phyloP scores from a whole-genome alignment of 2,113 vertebrate species.

The Grallaria varia region DNA sequence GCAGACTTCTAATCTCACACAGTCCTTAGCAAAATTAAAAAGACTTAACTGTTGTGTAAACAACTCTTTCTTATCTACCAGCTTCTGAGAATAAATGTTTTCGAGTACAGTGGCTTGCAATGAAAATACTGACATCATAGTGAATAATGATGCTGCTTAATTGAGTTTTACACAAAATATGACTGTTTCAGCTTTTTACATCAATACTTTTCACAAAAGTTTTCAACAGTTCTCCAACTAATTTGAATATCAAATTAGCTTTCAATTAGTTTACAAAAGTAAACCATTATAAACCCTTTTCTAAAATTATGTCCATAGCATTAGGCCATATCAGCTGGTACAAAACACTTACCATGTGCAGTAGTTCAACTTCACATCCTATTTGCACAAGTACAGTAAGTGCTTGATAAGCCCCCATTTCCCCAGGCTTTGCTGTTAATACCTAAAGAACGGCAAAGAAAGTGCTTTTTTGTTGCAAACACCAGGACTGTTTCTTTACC shows the following conservation, averaged over 20 bases:
- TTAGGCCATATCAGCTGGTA: conserved; percentile 39
- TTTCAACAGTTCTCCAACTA: not conserved
- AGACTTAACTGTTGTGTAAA: not conserved
- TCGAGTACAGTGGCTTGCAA: not conserved
- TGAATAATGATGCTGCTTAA: not conserved
- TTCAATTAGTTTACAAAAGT: not conserved
- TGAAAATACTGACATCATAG: not conserved
- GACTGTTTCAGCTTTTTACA: not conserved
- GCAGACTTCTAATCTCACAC: not conserved
- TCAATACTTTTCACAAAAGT: not conserved
- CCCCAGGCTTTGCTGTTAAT: conserved; percentile 73
- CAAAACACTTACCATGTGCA: conserved; percentile 82
- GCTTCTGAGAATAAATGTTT: not conserved
- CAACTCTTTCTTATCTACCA: not conserved
- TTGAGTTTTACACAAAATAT: not conserved
- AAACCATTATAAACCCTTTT: not conserved
- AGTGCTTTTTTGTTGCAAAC: not conserved
- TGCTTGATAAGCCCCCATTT: conserved; percentile 76
- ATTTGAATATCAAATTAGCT: not conserved
- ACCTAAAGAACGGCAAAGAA: conserved; percentile 72
- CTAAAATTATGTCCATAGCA: not conserved
- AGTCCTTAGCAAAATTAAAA: not conserved
- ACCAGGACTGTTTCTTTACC: not conserved
- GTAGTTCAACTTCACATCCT: conserved; percentile 86
- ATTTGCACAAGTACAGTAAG: conserved; percentile 84